Percentiles rank a stretch among this genome's conserved stretches.
These are phyloP conservation scores for Pyralis farinalis DNA, from an alignment of 2,888 invertebrate genomes.

Conservation along the genomic window DNA sequence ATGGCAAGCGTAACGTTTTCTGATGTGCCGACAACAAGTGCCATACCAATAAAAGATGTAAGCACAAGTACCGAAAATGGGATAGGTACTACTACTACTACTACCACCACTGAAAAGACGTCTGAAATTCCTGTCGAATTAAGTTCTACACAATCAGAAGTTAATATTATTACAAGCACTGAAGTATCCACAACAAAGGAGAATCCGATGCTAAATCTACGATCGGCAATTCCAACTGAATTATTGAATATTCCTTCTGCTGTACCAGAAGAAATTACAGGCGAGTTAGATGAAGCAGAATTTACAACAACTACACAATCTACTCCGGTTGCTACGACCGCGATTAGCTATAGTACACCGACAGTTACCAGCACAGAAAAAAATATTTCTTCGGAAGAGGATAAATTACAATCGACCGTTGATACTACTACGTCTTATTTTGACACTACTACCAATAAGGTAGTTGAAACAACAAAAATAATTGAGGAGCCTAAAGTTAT, in stretches of 20 bases:
- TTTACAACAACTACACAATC: slow-evolving; percentile 18
- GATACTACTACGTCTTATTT: slow-evolving; percentile 17
- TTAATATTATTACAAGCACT: slow-evolving; percentile 21
- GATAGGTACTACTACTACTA: slow-evolving; percentile 17
- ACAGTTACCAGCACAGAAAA: slow-evolving; percentile 12
- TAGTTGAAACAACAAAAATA: slow-evolving; percentile 15
- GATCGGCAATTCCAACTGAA: slow-evolving; percentile 64
- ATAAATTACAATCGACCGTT: slow-evolving; percentile 17
- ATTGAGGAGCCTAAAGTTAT: slow-evolving; percentile 26
- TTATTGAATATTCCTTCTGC: slow-evolving; percentile 48
- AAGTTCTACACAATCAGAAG: slow-evolving; percentile 25
- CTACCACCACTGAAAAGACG: slow-evolving; percentile 30
- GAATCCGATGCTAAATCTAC: slow-evolving; percentile 54
- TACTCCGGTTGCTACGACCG: slow-evolving; percentile 18
- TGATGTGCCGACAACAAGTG: slow-evolving; percentile 24
- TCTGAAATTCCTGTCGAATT: slow-evolving; percentile 26
- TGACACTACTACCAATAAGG: slow-evolving; percentile 23
- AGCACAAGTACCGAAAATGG: neutral
- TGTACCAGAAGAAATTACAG: slow-evolving; percentile 42
- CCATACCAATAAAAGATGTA: slow-evolving; percentile 33
- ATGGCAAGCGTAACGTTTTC: slow-evolving; percentile 33
- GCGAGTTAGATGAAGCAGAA: slow-evolving; percentile 38
- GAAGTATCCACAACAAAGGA: slow-evolving; percentile 36
- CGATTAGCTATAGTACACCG: slow-evolving; percentile 19
- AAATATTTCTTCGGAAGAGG: slow-evolving; percentile 18